A percentile compares a stretch with the other conserved stretches of the same genome.
phyloP scores from a whole-genome alignment of 2,113 vertebrate species.

The Mellivora capensis region DNA sequence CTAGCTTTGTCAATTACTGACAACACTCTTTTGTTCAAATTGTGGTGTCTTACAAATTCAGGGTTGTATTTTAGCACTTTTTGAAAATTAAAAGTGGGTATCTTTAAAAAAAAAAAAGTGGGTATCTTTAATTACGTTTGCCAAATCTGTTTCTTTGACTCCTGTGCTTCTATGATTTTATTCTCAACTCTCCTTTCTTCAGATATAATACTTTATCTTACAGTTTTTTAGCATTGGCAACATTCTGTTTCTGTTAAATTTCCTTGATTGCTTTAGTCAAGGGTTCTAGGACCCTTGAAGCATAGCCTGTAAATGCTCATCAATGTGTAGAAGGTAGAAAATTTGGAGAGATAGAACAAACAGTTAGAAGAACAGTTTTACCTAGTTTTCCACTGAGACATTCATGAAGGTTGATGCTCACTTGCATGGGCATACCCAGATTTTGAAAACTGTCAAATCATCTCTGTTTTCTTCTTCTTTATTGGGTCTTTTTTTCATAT shows the following conservation, averaged over 20 bases:
- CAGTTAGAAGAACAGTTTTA: neutral
- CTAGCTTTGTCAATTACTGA: neutral
- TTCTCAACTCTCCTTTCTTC: neutral
- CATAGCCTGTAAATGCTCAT: neutral
- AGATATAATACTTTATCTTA: neutral
- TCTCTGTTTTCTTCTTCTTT: neutral
- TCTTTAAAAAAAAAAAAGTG: neutral
- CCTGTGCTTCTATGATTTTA: neutral
- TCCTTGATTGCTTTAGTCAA: neutral
- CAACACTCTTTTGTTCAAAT: neutral
- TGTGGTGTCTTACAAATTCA: neutral
- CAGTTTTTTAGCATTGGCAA: neutral
- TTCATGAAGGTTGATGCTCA: neutral
- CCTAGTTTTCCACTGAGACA: neutral
- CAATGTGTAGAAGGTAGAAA: neutral
- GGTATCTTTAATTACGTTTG: neutral
- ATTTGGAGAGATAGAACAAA: neutral
- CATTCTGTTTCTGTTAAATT: neutral
- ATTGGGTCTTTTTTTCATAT: neutral
- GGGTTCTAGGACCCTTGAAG: neutral
- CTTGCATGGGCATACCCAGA: neutral
- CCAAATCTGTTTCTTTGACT: neutral
- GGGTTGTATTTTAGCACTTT: neutral
- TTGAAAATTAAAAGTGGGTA: neutral
- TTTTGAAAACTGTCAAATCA: constrained; percentile 10